Base-by-base conservation (phyloP, 2,888 invertebrate genomes). In the Bembecia ichneumoniformis region DNA sequence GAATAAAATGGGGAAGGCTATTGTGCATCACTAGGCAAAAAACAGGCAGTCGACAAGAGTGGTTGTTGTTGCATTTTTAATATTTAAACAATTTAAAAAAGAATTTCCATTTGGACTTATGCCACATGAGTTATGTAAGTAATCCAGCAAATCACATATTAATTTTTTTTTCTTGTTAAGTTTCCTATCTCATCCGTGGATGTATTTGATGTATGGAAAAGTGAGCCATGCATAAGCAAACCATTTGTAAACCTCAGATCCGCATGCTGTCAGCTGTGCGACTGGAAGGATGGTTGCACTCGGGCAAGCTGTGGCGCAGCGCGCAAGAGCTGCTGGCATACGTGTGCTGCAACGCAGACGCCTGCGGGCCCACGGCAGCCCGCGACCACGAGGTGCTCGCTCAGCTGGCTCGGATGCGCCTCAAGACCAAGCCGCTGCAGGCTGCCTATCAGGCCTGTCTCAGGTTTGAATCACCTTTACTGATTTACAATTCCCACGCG, bases 231-330 rank as follows among this genome's bases (percentile, higher is more conserved):
- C 28, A 28, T 28, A 28, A 28, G 28, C n/a, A n/a, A n/a, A n/a
- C n/a, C n/a, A 28, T 28, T 13, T 40, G 40, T 40, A 2, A 14
- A 40, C 14, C 35, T 9, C 64, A 89, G 89, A 93, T 96, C 55
- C 89, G 96, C 16, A 90, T 93, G 64, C 90, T 94, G 49, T 92
- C 94, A 0, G 92, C 94, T 1, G 91, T 93, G 0, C 91, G 95
- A 0, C 88, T 98, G 15, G 98, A 98, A 74, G 91, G 94, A 61
- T 98, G 98, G 98, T 88, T 98, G 51, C 97, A 97, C 74, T 98
- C 98, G 72, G 97, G 97, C 53, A 99, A 98, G 89, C 82, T 97
- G 49, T 94, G 95, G 88, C 92, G 96, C 63, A 92, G 94, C 16
- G 97, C 97, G 0, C 97, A 97, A 74, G 98, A 98, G 78, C 78